Percentiles rank a stretch among this genome's conserved stretches.
Conservation (phyloP, 2,797 vertebrate species). For the Spheniscus humboldti region DNA sequence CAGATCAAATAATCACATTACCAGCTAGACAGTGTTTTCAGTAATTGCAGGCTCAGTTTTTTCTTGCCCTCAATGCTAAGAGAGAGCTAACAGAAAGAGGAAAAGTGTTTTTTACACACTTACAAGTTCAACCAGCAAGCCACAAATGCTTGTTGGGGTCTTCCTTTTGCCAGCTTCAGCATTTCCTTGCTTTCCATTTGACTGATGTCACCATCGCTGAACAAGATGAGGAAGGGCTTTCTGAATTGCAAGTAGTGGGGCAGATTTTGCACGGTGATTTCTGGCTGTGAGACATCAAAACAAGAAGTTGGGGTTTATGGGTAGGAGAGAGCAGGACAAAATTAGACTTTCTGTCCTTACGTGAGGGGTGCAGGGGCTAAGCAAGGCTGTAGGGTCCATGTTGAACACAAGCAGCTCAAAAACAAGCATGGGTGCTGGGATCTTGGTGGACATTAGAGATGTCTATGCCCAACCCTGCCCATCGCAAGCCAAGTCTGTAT, state of each 20-base stretch:
- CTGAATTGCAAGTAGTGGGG: constrained; percentile 77
- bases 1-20: not conserved
- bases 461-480: not conserved
- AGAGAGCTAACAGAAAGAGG: not conserved
- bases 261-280: constrained; percentile 88
- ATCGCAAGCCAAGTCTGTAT: too few species aligned
- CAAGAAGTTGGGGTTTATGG: not conserved
- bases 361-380: rapidly evolving
- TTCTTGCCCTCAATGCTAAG: not conserved
- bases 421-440: not conserved
- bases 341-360: not conserved
- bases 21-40: not conserved
- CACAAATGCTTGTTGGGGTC: constrained; percentile 59
- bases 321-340: not conserved
- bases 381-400: not conserved
- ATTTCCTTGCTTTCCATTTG: constrained; percentile 36
- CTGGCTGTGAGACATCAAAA: constrained; percentile 77
- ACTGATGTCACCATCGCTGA: constrained; percentile 76
- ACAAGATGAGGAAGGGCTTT: constrained; percentile 88
- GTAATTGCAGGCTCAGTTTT: not conserved
- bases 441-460: not conserved
- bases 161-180: constrained; percentile 48
- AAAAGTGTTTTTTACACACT: constrained; percentile 35
- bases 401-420: not conserved
- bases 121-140: constrained; percentile 93